Percentiles rank a stretch among this genome's conserved stretches.
phyloP scores from a whole-genome alignment of 2,888 invertebrate species.

The Folsomia candida region DNA sequence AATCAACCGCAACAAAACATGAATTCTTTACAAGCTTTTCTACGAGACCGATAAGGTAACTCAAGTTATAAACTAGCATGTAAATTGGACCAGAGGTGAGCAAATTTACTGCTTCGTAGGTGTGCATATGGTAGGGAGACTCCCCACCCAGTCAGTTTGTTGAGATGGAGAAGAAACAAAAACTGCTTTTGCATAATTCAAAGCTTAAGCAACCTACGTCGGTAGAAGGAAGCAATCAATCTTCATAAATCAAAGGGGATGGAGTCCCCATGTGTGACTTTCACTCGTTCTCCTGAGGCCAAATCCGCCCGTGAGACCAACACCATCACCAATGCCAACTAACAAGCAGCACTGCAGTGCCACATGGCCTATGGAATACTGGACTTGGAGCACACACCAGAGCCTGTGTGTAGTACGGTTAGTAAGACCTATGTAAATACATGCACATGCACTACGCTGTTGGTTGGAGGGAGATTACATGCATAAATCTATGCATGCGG shows the following conservation, averaged over 20 bases:
- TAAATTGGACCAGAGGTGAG: not conserved
- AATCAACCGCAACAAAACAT: not conserved
- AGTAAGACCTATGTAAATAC: no score
- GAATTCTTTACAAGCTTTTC: not conserved
- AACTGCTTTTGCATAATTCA: slow-evolving; percentile 51
- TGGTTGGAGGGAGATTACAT: no score
- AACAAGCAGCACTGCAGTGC: not conserved
- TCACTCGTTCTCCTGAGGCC: slow-evolving; percentile 38
- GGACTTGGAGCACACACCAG: not conserved
- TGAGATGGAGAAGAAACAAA: slow-evolving; percentile 39
- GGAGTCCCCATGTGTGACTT: slow-evolving; percentile 41
- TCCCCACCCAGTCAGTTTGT: slow-evolving; percentile 21
- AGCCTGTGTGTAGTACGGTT: no score
- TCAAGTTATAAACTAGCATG: slow-evolving; percentile 7
- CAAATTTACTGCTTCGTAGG: not conserved
- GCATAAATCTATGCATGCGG: not conserved
- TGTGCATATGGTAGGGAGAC: no score
- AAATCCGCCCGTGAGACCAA: slow-evolving; percentile 20
- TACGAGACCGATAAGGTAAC: not conserved
- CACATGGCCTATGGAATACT: not conserved
- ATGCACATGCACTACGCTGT: no score
- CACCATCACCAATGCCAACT: not conserved
- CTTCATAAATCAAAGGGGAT: slow-evolving; percentile 51
- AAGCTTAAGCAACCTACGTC: slow-evolving; percentile 45
- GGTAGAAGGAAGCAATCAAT: slow-evolving; percentile 50